These are phyloP conservation scores for Chrysemys picta DNA, from an alignment of 2,113 vertebrate genomes.

Conservation along the genomic window DNA sequence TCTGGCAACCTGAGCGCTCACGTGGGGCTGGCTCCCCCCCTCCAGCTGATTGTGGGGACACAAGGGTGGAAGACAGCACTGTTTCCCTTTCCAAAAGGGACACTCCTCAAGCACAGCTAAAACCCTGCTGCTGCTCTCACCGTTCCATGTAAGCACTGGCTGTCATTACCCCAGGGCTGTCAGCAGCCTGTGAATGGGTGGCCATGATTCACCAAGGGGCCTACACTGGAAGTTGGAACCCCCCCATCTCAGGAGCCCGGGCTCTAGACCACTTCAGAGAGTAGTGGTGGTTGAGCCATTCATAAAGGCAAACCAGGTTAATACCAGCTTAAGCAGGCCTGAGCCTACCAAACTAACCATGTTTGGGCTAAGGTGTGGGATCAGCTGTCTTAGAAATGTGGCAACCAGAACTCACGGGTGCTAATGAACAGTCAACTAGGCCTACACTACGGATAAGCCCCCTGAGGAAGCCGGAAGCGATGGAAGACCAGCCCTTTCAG, in stretches of 20 bases:
- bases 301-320: background rate
- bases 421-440: slow-evolving; percentile 23
- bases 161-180: background rate
- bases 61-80: background rate
- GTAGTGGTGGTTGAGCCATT: background rate
- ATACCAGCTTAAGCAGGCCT: background rate
- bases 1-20: slow-evolving; percentile 37
- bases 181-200: background rate
- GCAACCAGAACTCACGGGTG: slow-evolving; percentile 58
- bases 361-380: slow-evolving; percentile 67
- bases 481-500: background rate
- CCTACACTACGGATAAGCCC: slow-evolving; percentile 18
- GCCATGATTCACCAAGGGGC: background rate
- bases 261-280: background rate
- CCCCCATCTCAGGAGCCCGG: background rate
- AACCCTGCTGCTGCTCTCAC: background rate
- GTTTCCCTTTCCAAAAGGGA: background rate
- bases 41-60: background rate
- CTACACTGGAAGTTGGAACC: background rate
- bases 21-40: slow-evolving; percentile 27
- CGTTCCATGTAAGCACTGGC: slow-evolving; percentile 1
- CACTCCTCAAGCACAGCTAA: background rate
- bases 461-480: background rate
- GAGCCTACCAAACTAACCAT: background rate
- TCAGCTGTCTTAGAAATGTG: slow-evolving; percentile 61